Base-by-base conservation (phyloP, 2,113 vertebrate genomes). In the Aplodontia rufa region DNA sequence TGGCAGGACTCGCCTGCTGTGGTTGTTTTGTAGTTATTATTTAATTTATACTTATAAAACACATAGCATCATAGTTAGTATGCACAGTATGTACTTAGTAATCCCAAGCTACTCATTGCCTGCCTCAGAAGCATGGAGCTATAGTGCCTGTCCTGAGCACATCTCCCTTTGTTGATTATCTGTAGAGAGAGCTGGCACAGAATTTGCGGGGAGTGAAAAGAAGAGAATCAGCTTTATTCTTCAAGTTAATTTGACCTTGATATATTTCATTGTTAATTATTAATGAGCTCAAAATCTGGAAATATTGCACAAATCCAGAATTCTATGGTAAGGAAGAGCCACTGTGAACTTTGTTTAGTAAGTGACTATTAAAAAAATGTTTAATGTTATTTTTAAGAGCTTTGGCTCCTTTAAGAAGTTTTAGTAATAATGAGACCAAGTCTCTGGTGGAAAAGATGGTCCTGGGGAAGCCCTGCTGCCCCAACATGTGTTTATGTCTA, bases 341-440 rank as follows among this genome's bases (percentile, higher is more conserved):
- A 83, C 74, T 76, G 13, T 71, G 69, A 89, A 95, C 49, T 96
- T 90, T 22, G 55, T 82, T 79, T 64, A 82, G 28, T 66, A 87
- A 90, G 72, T 95, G 69, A 92, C 74, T 91, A n/a, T 87, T 89
- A 14, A 45, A 49, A 71, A 91, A 90, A 87, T 81, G 51, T 81
- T 76, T 26, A 55, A 37, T 86, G 88, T 60, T 93, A 71, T 75
- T 49, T 94, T 94, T 72, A 60, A 93, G 92, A 97, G 94, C 92
- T 92, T 84, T 96, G 95, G 45, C n/a, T 96, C 71, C 82, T 96
- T 93, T 95, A 95, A 97, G 90, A 96, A 87, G 74, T 94, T 96
- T 92, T 94, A 58, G 37, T 42, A 93, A 81, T 76, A 94, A 47
- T 72, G 92, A 92, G 28, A 84, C 60, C 66, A 92, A 91, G 81